Conservation (phyloP, 2,888 invertebrate species). For the Serripes groenlandicus region DNA sequence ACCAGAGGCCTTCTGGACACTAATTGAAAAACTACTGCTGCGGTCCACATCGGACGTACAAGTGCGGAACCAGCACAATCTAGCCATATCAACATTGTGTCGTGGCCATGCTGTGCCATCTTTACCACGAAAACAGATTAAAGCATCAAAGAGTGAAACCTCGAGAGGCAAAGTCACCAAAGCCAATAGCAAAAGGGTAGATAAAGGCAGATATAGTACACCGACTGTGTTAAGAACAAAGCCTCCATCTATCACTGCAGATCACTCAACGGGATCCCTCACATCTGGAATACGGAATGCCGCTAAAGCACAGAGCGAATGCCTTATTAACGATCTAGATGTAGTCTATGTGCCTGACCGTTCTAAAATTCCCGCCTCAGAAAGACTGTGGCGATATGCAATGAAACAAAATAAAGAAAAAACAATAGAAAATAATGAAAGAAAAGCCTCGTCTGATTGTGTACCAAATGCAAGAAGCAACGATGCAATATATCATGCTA, state of each 20-base stretch:
- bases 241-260: background rate
- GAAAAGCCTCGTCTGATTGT: background rate
- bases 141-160: background rate
- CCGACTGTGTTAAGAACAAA: background rate
- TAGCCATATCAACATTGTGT: constrained; percentile 52
- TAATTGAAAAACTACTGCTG: constrained; percentile 58
- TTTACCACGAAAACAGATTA: constrained; percentile 15
- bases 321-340: constrained; percentile 38
- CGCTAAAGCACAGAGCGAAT: constrained; percentile 46
- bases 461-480: constrained; percentile 51
- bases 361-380: constrained; percentile 45
- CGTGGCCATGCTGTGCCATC: constrained; percentile 40
- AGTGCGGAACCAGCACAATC: constrained; percentile 38
- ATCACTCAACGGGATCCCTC: background rate
- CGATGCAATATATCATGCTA: constrained; percentile 52
- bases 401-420: constrained; percentile 50
- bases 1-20: constrained; percentile 58
- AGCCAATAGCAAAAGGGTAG: background rate
- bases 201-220: background rate
- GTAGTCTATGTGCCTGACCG: constrained; percentile 43
- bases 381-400: constrained; percentile 62
- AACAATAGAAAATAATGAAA: background rate
- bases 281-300: background rate
- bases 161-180: background rate
- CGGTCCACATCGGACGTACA: constrained; percentile 46